Percentiles rank a stretch among this genome's conserved stretches.
These are phyloP conservation scores for Melipona quadrifasciata DNA, from an alignment of 1,140 invertebrate genomes.

Conservation along the genomic window DNA sequence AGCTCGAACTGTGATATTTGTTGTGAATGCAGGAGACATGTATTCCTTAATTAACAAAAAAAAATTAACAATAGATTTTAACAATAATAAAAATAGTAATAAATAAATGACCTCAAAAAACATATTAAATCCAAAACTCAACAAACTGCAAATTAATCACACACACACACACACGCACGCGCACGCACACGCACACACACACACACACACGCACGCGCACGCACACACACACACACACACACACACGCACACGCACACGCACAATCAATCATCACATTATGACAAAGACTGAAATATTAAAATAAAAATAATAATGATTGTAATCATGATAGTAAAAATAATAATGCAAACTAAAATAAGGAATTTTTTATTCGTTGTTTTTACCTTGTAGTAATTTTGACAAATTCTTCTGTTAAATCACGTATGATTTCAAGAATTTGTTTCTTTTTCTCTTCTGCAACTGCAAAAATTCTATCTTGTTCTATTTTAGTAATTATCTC, in stretches of 20 bases:
- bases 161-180: no score
- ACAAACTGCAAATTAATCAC: background rate
- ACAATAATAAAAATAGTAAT: background rate
- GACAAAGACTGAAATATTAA: background rate
- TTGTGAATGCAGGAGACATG: slow-evolving; percentile 83
- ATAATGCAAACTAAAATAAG: background rate
- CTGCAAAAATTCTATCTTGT: slow-evolving; percentile 81
- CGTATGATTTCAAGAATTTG: slow-evolving; percentile 67
- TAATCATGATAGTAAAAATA: background rate
- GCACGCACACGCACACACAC: no score
- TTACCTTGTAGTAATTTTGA: slow-evolving; percentile 69
- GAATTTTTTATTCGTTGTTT: background rate
- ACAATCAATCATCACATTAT: background rate
- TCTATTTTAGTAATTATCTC: slow-evolving; percentile 84
- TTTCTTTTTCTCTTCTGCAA: slow-evolving; percentile 84
- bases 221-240: no score
- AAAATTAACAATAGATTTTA: background rate
- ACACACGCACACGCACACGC: no score
- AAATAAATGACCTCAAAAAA: background rate
- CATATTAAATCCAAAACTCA: background rate
- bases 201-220: no score
- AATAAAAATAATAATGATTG: background rate
- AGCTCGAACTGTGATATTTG: slow-evolving; percentile 83
- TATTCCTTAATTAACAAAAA: slow-evolving; percentile 80
- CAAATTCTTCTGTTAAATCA: slow-evolving; percentile 73